Conservation (phyloP, 2,888 invertebrate genomes). For the Eupithecia tripunctaria region DNA sequence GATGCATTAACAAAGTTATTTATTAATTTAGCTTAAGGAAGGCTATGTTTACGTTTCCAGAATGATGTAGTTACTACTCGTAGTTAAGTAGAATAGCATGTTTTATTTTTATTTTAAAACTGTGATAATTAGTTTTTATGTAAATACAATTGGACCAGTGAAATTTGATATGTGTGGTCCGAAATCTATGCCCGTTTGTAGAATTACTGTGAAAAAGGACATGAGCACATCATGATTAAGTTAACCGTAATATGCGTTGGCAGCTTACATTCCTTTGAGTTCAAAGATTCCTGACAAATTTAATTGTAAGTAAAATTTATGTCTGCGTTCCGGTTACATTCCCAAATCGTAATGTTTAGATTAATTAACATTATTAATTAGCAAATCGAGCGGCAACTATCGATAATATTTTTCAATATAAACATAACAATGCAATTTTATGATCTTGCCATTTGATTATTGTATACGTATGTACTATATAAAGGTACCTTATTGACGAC, state of each 20-base stretch:
- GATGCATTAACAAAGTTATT: constrained; percentile 77
- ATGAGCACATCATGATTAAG: constrained; percentile 8
- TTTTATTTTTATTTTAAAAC: constrained; percentile 80
- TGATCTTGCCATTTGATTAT: constrained; percentile 34
- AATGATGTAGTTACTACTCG: constrained; percentile 60
- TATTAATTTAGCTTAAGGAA: constrained; percentile 78
- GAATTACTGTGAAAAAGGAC: constrained; percentile 17
- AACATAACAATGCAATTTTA: constrained; percentile 32
- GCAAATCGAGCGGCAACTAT: background rate
- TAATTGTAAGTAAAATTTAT: background rate
- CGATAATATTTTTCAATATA: background rate
- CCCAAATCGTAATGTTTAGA: constrained; percentile 23
- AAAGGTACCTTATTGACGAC: constrained; percentile 13
- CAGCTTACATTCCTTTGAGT: constrained; percentile 2
- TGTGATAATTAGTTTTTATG: constrained; percentile 83
- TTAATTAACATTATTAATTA: background rate
- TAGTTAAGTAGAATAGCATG: constrained; percentile 59
- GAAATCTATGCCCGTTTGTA: constrained; percentile 4
- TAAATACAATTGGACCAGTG: constrained; percentile 58
- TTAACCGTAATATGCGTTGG: background rate
- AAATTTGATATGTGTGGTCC: constrained; percentile 38
- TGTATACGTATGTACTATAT: background rate
- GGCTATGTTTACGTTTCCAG: constrained; percentile 78
- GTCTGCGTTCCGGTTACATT: constrained; percentile 22
- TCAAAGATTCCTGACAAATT: constrained; percentile 4